Evolutionary conservation across 2,113 vertebrate genomes (phyloP), one percentile per base, ranked within the genome.

Genomic region (Amphiprion ocellaris): DNA sequence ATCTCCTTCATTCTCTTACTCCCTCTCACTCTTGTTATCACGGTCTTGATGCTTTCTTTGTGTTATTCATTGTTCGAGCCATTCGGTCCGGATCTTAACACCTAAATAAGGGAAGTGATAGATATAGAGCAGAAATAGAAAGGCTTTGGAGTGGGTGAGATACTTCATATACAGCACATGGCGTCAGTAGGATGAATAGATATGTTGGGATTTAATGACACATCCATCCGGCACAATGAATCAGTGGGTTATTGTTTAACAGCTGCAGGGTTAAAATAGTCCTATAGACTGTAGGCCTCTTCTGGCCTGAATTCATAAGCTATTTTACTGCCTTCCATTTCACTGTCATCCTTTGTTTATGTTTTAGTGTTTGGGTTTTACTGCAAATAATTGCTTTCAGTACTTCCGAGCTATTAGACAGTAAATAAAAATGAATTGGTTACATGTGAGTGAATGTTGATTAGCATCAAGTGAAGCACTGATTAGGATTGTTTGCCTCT

Each of bases 291-390:
- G 28, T 46, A 10, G n/a, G 30, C 58, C 74, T 55, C 24, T 15
- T 65, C 49, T 59, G 66, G 66, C 53, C 59, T 66, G 28, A 10
- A 74, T 68, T 68, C 61, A 76, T 44, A 70, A 67, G 30, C 24
- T 47, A 39, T 69, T 80, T 88, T 74, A 71, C 65, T 2, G 55
- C 60, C 69, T 69, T 78, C 62, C 72, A 73, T 86, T 80, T 82
- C 55, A 59, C 66, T 72, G 64, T 80, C 50, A 53, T 65, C 44
- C 23, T 59, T 65, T 77, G 10, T 79, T 66, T 62, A 10, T 62
- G 28, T 65, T 69, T 21, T 39, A 61, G 28, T 50, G 59, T 56
- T 66, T 58, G 7, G 47, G 6, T 16, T 28, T 26, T 39, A 30
- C 14, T 54, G 33, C 23, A 49, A 28, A 64, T 73, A n/a, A 23